Evolutionary conservation across 2,888 invertebrate species (phyloP).

Genomic region (Dorcus parallelipipedus): DNA sequence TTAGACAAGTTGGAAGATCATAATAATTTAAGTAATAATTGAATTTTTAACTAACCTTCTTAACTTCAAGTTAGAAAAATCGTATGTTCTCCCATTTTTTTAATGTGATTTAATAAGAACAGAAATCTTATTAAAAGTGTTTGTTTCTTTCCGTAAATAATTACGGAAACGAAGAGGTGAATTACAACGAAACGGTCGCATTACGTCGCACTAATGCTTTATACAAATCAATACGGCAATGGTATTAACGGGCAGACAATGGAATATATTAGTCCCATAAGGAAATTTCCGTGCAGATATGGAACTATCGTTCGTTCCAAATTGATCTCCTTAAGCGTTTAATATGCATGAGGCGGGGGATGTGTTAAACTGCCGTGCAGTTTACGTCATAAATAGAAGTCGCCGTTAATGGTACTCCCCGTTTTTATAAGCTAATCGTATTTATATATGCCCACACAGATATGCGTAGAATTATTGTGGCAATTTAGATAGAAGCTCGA

Average conservation of each 20-base stretch:
- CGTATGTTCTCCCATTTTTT: no score
- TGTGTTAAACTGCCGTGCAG: slow-evolving; percentile 20
- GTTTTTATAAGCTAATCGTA: slow-evolving; percentile 27
- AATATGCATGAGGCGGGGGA: slow-evolving; percentile 17
- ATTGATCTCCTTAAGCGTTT: slow-evolving; percentile 10
- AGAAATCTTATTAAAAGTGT: no score
- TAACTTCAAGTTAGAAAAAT: no score
- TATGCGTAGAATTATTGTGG: slow-evolving; percentile 31
- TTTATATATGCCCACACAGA: slow-evolving; percentile 30
- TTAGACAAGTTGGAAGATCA: no score
- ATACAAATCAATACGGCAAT: not conserved
- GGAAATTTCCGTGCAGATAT: slow-evolving; percentile 6
- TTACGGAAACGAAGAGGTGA: no score
- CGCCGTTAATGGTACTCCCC: slow-evolving; percentile 28
- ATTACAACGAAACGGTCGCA: no score
- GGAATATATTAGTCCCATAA: not conserved
- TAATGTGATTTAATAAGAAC: no score
- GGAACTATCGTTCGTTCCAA: slow-evolving; percentile 13
- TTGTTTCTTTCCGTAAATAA: no score
- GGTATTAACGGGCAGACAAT: not conserved
- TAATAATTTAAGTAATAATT: no score
- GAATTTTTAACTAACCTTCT: no score
- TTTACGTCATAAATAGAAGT: slow-evolving; percentile 25
- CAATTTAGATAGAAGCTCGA: slow-evolving; percentile 27
- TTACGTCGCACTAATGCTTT: not conserved